A percentile compares a stretch with the other conserved stretches of the same genome.
These are phyloP conservation scores for Ibidorhyncha struthersii DNA, from an alignment of 2,113 vertebrate genomes.

Conservation along the genomic window DNA sequence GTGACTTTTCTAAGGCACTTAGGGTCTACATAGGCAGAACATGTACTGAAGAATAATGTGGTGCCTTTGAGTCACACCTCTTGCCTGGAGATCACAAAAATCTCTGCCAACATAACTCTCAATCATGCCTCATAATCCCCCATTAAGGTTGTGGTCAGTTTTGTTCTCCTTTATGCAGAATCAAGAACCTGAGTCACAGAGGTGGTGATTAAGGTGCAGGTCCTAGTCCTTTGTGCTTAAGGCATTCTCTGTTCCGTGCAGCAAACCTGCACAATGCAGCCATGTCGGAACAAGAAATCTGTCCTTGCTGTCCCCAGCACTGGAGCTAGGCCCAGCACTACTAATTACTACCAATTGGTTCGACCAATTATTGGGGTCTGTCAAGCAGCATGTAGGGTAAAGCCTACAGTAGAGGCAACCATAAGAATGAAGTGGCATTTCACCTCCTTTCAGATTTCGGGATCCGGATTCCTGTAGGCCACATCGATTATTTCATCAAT, in stretches of 20 bases:
- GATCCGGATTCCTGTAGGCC: conserved; percentile 94
- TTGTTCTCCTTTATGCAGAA: background rate
- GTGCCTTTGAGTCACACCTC: background rate
- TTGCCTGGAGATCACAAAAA: background rate
- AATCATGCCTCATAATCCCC: background rate
- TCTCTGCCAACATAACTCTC: background rate
- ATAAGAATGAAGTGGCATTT: background rate
- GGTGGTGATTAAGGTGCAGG: background rate
- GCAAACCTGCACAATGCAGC: background rate
- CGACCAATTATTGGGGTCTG: background rate
- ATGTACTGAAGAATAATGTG: background rate
- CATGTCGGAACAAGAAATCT: background rate
- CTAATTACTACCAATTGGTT: background rate
- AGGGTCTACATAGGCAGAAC: background rate
- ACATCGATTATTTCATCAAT: conserved; percentile 93
- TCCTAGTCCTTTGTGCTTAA: background rate
- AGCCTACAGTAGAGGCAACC: background rate
- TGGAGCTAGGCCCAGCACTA: background rate
- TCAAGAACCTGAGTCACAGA: background rate
- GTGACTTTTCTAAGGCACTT: background rate
- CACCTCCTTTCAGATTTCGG: conserved; percentile 84
- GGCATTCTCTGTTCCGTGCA: background rate
- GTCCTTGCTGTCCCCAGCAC: background rate
- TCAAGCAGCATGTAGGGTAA: background rate
- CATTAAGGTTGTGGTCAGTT: background rate